Evolutionary conservation across 1,140 invertebrate species (phyloP), one percentile per base, ranked within the genome.

Genomic region (Drosophila takahashii): DNA sequence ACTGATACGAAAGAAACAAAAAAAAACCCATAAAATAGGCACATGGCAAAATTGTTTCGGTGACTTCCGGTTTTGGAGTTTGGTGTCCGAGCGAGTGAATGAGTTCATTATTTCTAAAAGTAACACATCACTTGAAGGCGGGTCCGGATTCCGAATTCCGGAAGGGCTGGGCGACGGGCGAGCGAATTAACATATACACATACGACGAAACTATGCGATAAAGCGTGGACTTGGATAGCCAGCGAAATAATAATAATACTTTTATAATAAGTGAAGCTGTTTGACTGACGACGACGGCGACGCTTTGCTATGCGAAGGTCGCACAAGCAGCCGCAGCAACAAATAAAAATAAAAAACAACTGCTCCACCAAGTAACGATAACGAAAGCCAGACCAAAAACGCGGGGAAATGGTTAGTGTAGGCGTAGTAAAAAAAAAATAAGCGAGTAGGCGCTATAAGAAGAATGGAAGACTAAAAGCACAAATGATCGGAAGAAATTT

Each of bases 231-330:
- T 81, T 78, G 74, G 81, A 81, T 86, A 81, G 73, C 79, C 70
- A 53, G 79, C 34, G 62, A 56, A 74, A 74, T 72, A 75, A 57
- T 78, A 65, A 61, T 67, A 85, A 58, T 77, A 75, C 77, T 89
- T 70, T 70, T 77, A 87, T 81, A 86, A 79, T 87, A 81, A 87
- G 83, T 84, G 66, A 72, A 61, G 73, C 77, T 86, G 81, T 80
- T 80, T 57, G 67, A 70, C 66, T 62, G 66, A 51, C 62, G 45
- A 36, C 57, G 54, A 67, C 42, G 45, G 34, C 67, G 71, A 86
- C 83, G 84, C 84, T 81, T 86, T 77, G 84, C 84, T 89, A 87
- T 87, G 83, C 84, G 83, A 87, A 87, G 83, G 83, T 87, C 83
- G 83, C 59, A 70, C 48, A 54, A 41, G 61, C 61, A 53, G 72